Percentiles rank a stretch among this genome's conserved stretches.
These are phyloP conservation scores for Eclectus roratus DNA, from an alignment of 2,113 vertebrate genomes.

Conservation along the genomic window DNA sequence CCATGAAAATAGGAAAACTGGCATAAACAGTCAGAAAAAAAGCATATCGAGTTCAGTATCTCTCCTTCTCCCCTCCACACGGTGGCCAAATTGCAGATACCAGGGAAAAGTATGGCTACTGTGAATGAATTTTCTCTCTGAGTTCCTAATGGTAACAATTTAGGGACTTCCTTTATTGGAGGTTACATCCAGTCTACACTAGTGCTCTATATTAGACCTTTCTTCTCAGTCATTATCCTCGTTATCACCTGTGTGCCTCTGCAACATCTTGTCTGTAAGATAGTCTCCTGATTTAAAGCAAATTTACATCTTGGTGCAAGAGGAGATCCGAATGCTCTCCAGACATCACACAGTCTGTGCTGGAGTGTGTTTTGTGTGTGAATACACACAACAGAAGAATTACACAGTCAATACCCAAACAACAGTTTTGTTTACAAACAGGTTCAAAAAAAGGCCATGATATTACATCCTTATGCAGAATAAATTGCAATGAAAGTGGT, in stretches of 20 bases:
- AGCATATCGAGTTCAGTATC: background rate
- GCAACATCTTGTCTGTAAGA: background rate
- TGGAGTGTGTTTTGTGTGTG: background rate
- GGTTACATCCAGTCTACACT: background rate
- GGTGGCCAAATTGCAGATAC: background rate
- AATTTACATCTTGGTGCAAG: background rate
- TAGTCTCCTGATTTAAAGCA: background rate
- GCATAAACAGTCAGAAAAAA: background rate
- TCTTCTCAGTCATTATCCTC: background rate
- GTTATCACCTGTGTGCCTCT: background rate
- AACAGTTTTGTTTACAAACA: background rate
- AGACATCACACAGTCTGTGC: background rate
- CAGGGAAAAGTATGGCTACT: background rate
- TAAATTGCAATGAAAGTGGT: background rate
- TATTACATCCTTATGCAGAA: background rate
- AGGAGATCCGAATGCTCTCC: background rate
- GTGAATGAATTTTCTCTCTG: background rate
- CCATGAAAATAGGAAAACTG: background rate
- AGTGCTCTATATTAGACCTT: background rate
- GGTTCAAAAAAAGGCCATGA: background rate
- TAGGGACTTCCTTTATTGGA: background rate
- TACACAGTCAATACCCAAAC: background rate
- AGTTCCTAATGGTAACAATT: background rate
- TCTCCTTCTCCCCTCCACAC: background rate
- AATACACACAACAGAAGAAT: background rate